These are phyloP conservation scores for Meteorus sp. DNA, from an alignment of 1,140 invertebrate genomes.

Conservation along the genomic window DNA sequence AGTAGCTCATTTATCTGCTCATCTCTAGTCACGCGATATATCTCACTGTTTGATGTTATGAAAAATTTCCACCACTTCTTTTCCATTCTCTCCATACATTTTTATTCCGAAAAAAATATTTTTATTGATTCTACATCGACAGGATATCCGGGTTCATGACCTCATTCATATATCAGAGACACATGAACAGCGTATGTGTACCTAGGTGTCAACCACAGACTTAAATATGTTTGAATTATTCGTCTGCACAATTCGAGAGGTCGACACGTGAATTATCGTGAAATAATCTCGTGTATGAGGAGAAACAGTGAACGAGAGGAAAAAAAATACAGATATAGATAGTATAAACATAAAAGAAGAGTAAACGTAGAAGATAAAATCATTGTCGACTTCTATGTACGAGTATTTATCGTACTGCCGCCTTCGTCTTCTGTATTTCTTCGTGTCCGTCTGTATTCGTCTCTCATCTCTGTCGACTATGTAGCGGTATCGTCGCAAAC, in stretches of 20 bases:
- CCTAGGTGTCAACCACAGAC: too few species aligned
- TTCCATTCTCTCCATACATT: neutral
- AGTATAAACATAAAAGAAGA: too few species aligned
- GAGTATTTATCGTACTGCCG: too few species aligned
- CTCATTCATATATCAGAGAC: neutral
- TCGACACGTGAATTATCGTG: constrained; percentile 13
- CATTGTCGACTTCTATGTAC: constrained; percentile 21
- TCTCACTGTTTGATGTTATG: too few species aligned
- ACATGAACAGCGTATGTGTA: too few species aligned
- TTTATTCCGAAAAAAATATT: too few species aligned
- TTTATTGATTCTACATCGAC: neutral
- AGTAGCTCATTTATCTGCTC: too few species aligned
- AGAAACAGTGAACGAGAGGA: neutral
- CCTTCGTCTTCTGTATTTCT: constrained; percentile 9
- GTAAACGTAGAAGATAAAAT: constrained; percentile 15
- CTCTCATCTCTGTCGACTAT: constrained; percentile 21
- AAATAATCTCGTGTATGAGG: neutral
- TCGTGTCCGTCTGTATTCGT: constrained; percentile 1
- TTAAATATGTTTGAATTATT: constrained; percentile 18
- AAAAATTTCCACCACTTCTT: too few species aligned
- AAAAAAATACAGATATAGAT: neutral
- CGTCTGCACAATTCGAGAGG: constrained; percentile 1
- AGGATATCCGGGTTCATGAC: constrained; percentile 6
- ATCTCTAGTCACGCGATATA: too few species aligned
- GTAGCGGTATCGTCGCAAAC: constrained; percentile 17